Percentiles rank a stretch among this genome's conserved stretches.
Evolutionary conservation across 2,113 vertebrate genomes (phyloP).

Genomic region (Podarcis cretensis): DNA sequence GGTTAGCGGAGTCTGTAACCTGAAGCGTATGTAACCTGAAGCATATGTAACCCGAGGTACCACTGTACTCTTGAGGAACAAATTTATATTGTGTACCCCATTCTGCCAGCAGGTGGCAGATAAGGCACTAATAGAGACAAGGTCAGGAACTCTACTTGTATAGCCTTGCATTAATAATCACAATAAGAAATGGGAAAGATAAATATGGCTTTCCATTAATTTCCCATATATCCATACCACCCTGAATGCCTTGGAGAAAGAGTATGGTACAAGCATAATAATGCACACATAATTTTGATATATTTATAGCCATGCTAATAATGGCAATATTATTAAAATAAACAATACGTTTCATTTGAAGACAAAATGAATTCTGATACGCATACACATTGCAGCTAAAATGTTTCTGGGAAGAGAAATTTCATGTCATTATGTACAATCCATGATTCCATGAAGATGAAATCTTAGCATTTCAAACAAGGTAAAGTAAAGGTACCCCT

Average conservation of each 20-base stretch:
- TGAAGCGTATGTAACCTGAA: too few relatives aligned
- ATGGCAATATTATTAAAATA: not conserved
- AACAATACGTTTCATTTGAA: not conserved
- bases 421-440: not conserved
- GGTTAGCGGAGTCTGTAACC: too few relatives aligned
- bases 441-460: not conserved
- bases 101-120: conserved; percentile 9
- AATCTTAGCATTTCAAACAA: not conserved
- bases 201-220: not conserved
- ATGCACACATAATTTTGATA: not conserved
- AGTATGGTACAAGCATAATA: not conserved
- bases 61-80: not conserved
- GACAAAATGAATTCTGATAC: not conserved
- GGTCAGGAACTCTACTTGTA: not conserved
- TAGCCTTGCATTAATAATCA: not conserved
- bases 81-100: not conserved
- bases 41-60: too few relatives aligned
- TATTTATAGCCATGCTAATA: not conserved
- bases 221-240: not conserved
- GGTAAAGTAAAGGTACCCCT: too few relatives aligned
- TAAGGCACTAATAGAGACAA: not conserved
- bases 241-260: not conserved
- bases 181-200: not conserved
- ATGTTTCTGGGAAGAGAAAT: not conserved
- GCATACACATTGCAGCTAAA: not conserved